These are phyloP conservation scores for Rhizoglyphus robini DNA, from an alignment of 1,140 invertebrate species.

Conservation along the genomic window DNA sequence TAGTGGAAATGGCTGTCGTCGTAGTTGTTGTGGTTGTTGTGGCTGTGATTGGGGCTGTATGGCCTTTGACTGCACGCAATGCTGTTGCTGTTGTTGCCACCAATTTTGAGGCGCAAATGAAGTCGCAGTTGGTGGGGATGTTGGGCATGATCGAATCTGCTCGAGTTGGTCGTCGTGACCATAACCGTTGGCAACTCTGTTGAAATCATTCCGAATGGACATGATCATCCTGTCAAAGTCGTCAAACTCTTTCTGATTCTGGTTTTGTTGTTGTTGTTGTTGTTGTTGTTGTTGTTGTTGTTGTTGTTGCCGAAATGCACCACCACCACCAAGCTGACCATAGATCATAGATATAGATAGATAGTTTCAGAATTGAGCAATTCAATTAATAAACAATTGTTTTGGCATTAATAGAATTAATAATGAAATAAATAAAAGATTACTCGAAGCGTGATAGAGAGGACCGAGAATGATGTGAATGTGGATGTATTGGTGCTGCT, in stretches of 20 bases:
- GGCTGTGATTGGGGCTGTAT: too few species aligned
- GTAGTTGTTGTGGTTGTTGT: not conserved
- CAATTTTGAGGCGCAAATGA: not conserved
- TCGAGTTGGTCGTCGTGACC: not conserved
- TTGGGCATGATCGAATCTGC: not conserved
- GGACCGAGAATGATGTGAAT: too few species aligned
- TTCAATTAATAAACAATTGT: not conserved
- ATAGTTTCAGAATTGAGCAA: constrained; percentile 12
- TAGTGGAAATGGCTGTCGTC: not conserved
- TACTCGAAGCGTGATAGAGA: too few species aligned
- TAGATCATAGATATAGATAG: constrained; percentile 5
- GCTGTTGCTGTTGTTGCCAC: not conserved
- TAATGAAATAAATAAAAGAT: not conserved
- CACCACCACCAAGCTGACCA: not conserved
- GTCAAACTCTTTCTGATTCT: not conserved
- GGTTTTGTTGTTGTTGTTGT: not conserved
- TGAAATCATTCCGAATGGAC: not conserved
- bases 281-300: not conserved
- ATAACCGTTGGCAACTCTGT: not conserved
- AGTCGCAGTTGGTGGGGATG: not conserved
- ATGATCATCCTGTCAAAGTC: not conserved
- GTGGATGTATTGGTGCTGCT: too few species aligned
- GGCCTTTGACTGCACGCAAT: too few species aligned
- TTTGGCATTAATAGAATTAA: not conserved
- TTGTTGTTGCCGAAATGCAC: not conserved